Evolutionary conservation across 2,888 invertebrate genomes (phyloP), one percentile per base, ranked within the genome.

Genomic region (Drosophila paracracens): DNA sequence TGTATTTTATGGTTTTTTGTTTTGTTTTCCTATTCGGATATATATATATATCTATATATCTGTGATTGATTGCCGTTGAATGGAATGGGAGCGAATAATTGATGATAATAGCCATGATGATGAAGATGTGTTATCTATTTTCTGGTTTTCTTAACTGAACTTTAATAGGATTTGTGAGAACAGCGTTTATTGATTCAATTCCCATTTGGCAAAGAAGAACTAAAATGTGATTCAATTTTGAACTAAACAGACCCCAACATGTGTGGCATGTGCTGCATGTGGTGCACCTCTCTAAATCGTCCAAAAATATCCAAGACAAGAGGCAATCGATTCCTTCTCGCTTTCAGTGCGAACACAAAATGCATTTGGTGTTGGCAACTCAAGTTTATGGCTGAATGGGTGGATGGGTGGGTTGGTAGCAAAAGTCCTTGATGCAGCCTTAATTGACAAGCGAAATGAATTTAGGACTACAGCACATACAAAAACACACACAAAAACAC

Each of bases 401-500:
- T 31, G 50, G 27, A 27, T 7, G 53, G 62, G 0, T 2, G 11
- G 35, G 21, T 25, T 6, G 35, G n/a, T 46, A 27, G 58, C 25
- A 29, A 62, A 46, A 35, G 83, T 76, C 86, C 86, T 84, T 85
- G 76, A 78, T 64, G 74, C 53, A 48, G 65, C 27, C 76, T 75
- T 89, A 85, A 85, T 85, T 85, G 89, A 85, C 89, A 83, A 76
- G 76, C 59, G 83, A 86, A 83, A 80, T 74, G 69, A 74, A 83
- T 83, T 85, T 86, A 79, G 74, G 79, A 81, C 74, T 74, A 58
- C 68, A 78, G 59, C 65, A 59, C 31, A 13, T 56, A 56, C 50
- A 21, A 21, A 78, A 62, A 56, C 43, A 51, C 16, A 53, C 51
- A 11, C 21, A 21, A 11, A 40, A 8, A 31, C n/a, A 40, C 11